Conservation (phyloP, 1,140 invertebrate genomes). For the Musca vetustissima region DNA sequence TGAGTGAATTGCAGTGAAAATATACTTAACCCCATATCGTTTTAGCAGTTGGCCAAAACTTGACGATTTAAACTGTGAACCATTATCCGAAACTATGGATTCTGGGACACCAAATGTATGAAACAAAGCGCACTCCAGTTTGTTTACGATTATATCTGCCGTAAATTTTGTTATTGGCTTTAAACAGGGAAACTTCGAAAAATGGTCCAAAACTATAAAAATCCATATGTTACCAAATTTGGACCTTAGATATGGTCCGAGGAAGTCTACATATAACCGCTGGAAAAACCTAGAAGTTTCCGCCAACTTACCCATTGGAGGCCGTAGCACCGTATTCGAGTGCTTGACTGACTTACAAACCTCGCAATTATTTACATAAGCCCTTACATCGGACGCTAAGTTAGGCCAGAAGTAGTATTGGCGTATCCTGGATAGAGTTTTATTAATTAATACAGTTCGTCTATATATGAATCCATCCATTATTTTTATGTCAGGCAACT, state of each 20-base stretch:
- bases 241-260: constrained; percentile 18
- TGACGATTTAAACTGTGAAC: no score
- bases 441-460: background rate
- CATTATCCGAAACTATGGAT: no score
- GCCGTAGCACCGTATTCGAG: background rate
- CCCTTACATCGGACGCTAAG: background rate
- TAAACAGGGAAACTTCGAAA: background rate
- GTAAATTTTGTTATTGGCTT: background rate
- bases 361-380: background rate
- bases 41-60: no score
- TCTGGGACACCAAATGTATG: no score
- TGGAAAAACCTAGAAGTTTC: background rate
- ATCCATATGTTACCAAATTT: constrained; percentile 6
- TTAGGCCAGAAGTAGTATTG: background rate
- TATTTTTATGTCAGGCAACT: no score
- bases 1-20: no score
- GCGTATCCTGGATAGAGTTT: background rate
- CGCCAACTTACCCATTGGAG: background rate
- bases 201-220: constrained; percentile 19
- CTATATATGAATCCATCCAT: background rate
- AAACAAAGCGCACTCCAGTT: background rate
- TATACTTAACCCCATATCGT: no score
- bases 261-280: constrained; percentile 19
- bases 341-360: background rate
- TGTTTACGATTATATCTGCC: background rate